These are phyloP conservation scores for Glaucopsyche alexis DNA, from an alignment of 2,888 invertebrate genomes.

Conservation along the genomic window DNA sequence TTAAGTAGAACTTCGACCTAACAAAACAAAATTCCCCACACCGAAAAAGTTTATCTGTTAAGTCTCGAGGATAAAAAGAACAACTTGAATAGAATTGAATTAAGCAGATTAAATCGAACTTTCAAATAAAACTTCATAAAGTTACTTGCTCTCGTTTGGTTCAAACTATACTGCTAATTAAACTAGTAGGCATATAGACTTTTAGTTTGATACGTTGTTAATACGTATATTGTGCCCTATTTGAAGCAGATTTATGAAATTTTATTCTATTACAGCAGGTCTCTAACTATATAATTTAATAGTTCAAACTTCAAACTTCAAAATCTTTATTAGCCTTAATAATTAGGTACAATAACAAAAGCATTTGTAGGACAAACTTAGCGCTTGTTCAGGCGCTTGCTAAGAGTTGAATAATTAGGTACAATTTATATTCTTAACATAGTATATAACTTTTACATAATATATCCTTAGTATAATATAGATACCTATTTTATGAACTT, in stretches of 20 bases:
- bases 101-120: constrained; percentile 20
- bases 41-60: constrained; percentile 26
- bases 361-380: too few relatives aligned
- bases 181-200: neutral
- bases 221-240: neutral
- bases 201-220: neutral
- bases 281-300: too few relatives aligned
- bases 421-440: too few relatives aligned
- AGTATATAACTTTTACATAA: too few relatives aligned
- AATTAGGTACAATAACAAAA: too few relatives aligned
- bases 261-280: too few relatives aligned
- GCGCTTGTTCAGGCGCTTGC: too few relatives aligned
- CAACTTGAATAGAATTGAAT: constrained; percentile 11
- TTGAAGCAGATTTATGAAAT: neutral
- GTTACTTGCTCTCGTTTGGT: neutral
- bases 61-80: constrained; percentile 14
- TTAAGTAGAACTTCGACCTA: constrained; percentile 14
- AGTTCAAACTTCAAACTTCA: too few relatives aligned
- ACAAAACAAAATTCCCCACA: constrained; percentile 4
- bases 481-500: too few relatives aligned
- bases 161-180: constrained; percentile 15
- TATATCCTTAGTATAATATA: too few relatives aligned
- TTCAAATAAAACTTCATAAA: neutral
- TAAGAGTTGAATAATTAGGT: too few relatives aligned
- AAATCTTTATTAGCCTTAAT: too few relatives aligned